A percentile compares a stretch with the other conserved stretches of the same genome.
These are phyloP conservation scores for Mormyrus lacerda DNA, from an alignment of 2,113 vertebrate genomes.

Conservation along the genomic window DNA sequence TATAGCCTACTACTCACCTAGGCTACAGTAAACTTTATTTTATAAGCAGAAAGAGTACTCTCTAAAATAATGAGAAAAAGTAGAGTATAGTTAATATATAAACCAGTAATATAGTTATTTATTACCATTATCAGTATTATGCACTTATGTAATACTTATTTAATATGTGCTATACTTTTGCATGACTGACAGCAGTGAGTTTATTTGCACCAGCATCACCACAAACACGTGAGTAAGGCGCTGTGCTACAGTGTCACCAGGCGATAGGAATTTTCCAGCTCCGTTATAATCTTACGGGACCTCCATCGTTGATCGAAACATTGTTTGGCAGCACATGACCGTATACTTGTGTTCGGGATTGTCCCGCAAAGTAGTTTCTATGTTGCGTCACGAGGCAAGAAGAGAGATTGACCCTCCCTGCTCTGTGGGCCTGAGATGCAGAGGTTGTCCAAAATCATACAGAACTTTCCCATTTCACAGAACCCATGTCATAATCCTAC, in stretches of 20 bases:
- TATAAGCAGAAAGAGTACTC: background rate
- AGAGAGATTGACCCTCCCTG: background rate
- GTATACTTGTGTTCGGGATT: background rate
- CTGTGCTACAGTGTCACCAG: background rate
- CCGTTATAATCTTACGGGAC: background rate
- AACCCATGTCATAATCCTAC: background rate
- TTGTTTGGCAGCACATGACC: background rate
- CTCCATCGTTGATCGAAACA: background rate
- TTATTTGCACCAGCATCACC: background rate
- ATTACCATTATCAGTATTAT: background rate
- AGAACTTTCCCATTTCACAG: background rate
- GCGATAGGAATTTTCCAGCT: background rate
- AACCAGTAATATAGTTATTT: background rate
- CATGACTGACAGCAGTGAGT: background rate
- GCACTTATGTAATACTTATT: background rate
- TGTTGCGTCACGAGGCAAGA: background rate
- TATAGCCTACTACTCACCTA: background rate
- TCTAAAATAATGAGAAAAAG: background rate
- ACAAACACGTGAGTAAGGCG: background rate
- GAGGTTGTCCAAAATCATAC: background rate
- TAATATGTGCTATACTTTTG: background rate
- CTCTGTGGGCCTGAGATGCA: background rate
- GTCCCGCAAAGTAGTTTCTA: background rate
- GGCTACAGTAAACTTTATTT: background rate
- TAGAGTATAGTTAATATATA: background rate